Base-by-base conservation (phyloP, 1,140 invertebrate genomes). In the Charaxes varanes region DNA sequence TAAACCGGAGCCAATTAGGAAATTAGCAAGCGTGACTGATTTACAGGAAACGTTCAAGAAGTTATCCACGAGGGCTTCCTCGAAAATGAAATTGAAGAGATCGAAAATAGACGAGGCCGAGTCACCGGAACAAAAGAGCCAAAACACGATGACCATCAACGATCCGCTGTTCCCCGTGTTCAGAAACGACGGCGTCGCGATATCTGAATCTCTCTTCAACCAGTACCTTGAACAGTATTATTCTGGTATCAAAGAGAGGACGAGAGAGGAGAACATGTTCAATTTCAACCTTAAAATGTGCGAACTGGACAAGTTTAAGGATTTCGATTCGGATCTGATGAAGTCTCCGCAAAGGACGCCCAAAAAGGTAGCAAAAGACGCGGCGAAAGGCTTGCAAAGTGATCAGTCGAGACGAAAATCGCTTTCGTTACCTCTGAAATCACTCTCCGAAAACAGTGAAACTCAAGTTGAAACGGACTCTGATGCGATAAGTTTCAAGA, bases 151-250 rank as follows among this genome's bases (percentile, higher is more conserved):
- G 37, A 92, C 92, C 1, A 93, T 94, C 33, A 88, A 89, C 15
- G 93, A 94, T 84, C 92, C 93, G 10, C 86, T 81, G 30, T 92
- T 90, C 84, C 93, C 92, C 12, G 87, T 93, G 6, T 93, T 94
- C 56, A 88, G 90, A 53, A 84, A 84, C 21, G 89, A 94, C 38
- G 92, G 92, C 2, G 81, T 90, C 15, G 87, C 90, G 4, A 90
- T 92, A 22, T 94, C 92, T 0, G 87, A 89, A 36, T 87, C 86
- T 4, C 74, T 93, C 0, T 92, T 92, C 58, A 87, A 93, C 36
- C 86, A 92, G 37, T 90, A 90, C 47, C 73, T 93, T 18, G 85
- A 86, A 18, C 84, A 86, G 46, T 87, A 89, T 54, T 87, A 87
- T 45, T 77, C 84, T 1, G 85, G 84, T 34, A 78, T 84, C 23